Evolutionary conservation across 2,888 invertebrate species (phyloP), one percentile per base, ranked within the genome.

Genomic region (Stenurella melanura): DNA sequence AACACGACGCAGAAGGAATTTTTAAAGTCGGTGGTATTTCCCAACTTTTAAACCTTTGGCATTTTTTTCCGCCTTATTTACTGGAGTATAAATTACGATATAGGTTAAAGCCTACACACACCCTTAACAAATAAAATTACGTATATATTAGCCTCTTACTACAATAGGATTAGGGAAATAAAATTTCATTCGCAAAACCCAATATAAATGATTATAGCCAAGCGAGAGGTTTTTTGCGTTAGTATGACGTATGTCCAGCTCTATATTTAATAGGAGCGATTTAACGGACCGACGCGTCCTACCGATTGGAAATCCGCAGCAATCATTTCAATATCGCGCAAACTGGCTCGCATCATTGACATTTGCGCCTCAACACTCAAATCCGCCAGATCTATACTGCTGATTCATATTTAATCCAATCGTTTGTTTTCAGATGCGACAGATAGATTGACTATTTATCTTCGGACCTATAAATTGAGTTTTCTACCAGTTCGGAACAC

Each of bases 391-490:
- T 56, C 71, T 64, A 64, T 60, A 71, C 57, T 58, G 71, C 73
- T 68, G 77, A 77, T 78, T 74, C 79, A 80, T 80, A 79, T 80
- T 79, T 79, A 80, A 78, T 79, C 79, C 75, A 79, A 75, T 73
- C 77, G 73, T 78, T 79, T 79, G 79, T 79, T 79, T 75, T 67
- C 79, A 74, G 67, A 78, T 68, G 74, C 66, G 79, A 78, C 77
- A 78, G 73, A 75, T 75, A 77, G 76, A 80, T 80, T 77, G 77
- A 21, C 77, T 73, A 80, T 80, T 80, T 77, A 80, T 78, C 78
- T 78, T 77, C 63, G 38, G 68, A 75, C 66, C 61, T 63, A 78
- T 71, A 74, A 76, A 78, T 78, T 74, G 69, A 69, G 61, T 77
- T 67, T 61, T 34, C 70, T 18, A 58, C 21, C 54, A 42, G 56